phyloP scores from a whole-genome alignment of 2,797 vertebrate genomes.

The Perdix hodgsoniae region DNA sequence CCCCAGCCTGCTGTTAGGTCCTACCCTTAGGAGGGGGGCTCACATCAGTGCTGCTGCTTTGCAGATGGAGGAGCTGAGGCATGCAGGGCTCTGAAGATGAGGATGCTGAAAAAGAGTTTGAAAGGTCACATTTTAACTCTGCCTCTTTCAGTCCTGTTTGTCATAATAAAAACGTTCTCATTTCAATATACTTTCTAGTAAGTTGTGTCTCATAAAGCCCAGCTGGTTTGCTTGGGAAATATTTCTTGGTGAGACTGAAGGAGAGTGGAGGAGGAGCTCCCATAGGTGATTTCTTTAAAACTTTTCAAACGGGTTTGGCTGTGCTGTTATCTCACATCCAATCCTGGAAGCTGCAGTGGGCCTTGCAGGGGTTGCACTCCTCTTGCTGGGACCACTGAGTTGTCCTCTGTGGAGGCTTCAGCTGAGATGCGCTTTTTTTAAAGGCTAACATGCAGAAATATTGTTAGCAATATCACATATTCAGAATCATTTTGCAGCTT shows the following conservation, averaged over 20 bases:
- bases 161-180: neutral
- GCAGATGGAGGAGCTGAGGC: neutral
- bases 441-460: neutral
- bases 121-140: neutral
- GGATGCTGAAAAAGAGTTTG: neutral
- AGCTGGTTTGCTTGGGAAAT: neutral
- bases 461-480: too few relatives aligned
- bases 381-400: neutral
- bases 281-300: neutral
- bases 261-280: neutral
- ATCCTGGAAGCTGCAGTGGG: neutral
- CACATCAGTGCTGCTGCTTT: neutral
- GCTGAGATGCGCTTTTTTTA: neutral
- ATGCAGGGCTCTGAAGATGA: neutral
- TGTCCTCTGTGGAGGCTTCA: neutral
- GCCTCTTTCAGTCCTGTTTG: neutral
- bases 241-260: neutral
- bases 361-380: neutral
- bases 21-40: neutral
- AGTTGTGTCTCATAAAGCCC: neutral
- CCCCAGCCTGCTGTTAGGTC: neutral
- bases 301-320: neutral
- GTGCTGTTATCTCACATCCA: neutral
- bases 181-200: neutral
- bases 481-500: neutral